Evolutionary conservation across 1,140 invertebrate species (phyloP).

Genomic region (Doryteuthis pealeii): DNA sequence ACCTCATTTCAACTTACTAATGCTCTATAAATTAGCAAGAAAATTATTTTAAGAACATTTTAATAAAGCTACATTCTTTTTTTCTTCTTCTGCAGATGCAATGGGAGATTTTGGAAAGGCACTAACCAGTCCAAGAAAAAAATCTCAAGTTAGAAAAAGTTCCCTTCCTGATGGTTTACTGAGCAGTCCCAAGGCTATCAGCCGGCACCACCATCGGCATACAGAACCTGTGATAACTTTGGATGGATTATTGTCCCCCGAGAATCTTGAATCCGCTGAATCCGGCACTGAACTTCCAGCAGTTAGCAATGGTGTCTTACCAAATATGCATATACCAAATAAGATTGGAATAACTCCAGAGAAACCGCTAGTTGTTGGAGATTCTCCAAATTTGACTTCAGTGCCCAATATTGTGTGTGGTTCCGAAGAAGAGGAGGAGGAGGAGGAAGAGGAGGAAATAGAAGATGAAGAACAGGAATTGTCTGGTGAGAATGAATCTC

Average conservation of each 20-base stretch:
- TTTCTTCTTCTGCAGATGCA: not conserved
- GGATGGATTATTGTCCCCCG: not conserved
- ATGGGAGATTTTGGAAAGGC: not conserved
- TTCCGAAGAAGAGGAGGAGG: constrained; percentile 1
- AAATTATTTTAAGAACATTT: too few relatives aligned
- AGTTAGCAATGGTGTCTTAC: not conserved
- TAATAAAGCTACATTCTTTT: not conserved
- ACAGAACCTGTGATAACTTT: constrained; percentile 30
- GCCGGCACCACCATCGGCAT: constrained; percentile 28
- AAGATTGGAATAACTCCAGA: constrained; percentile 16
- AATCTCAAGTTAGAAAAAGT: constrained; percentile 26
- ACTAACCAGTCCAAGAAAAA: constrained; percentile 11
- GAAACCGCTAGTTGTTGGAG: constrained; percentile 11
- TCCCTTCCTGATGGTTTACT: constrained; percentile 28
- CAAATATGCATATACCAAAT: constrained; percentile 6
- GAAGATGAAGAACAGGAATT: not conserved
- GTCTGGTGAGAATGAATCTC: not conserved
- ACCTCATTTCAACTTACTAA: too few relatives aligned
- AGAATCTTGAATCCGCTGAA: not conserved
- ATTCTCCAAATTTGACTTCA: constrained; percentile 17
- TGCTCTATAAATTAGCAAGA: too few relatives aligned
- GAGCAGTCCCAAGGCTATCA: constrained; percentile 9
- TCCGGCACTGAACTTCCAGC: not conserved
- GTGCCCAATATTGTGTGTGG: constrained; percentile 32
- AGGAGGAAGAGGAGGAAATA: not conserved